phyloP scores from a whole-genome alignment of 2,888 invertebrate genomes.

The Venustoraphidia nigricollis region DNA sequence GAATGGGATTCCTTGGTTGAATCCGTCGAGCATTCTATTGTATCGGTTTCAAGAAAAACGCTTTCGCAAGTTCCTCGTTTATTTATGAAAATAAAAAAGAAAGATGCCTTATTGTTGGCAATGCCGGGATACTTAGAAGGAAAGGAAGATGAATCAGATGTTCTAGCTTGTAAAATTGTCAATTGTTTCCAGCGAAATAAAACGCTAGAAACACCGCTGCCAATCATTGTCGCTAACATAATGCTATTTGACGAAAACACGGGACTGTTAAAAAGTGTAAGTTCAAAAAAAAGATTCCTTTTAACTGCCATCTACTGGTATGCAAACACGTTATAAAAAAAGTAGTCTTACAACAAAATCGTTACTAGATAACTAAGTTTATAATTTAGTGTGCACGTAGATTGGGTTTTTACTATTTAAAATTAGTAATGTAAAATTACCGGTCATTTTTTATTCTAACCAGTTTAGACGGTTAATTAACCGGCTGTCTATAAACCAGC shows the following conservation, averaged over 20 bases:
- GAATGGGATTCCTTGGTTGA: conserved; percentile 25
- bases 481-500: too few species aligned
- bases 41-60: conserved; percentile 18
- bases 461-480: too few species aligned
- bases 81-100: conserved; percentile 17
- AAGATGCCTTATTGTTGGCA: conserved; percentile 20
- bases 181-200: conserved; percentile 27
- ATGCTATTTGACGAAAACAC: conserved; percentile 27
- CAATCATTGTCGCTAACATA: conserved; percentile 30
- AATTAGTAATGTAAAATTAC: neutral
- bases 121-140: conserved; percentile 32
- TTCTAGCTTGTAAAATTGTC: conserved; percentile 32
- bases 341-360: too few species aligned
- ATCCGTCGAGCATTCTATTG: conserved; percentile 26
- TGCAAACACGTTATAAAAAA: neutral
- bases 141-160: conserved; percentile 16
- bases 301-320: neutral
- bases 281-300: conserved; percentile 3
- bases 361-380: too few species aligned
- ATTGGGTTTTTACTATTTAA: too few species aligned
- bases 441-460: too few species aligned
- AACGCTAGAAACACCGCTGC: conserved; percentile 20
- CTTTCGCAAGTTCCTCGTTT: conserved; percentile 24
- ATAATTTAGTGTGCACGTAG: too few species aligned
- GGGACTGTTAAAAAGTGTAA: conserved; percentile 28